Conservation (phyloP, 2,888 invertebrate species). For the Chironomus riparius region DNA sequence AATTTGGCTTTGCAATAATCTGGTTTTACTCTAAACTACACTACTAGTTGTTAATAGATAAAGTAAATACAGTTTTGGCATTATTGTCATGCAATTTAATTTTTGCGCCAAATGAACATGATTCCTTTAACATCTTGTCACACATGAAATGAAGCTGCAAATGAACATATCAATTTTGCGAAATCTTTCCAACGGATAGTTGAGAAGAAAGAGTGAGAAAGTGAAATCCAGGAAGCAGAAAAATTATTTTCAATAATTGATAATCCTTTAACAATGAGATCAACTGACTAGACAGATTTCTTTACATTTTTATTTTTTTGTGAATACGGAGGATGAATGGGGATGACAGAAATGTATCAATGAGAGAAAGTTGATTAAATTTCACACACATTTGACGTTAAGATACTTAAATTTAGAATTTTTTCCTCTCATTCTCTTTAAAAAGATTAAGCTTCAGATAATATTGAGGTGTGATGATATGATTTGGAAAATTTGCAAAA, state of each 20-base stretch:
- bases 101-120: slow-evolving; percentile 25
- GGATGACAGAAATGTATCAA: not conserved
- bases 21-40: not conserved
- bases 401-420: not conserved
- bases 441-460: not conserved
- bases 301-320: not conserved
- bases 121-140: slow-evolving; percentile 8
- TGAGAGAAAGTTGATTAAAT: slow-evolving; percentile 26
- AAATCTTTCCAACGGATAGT: not conserved
- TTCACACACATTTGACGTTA: slow-evolving; percentile 15
- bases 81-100: not conserved
- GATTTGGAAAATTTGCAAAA: slow-evolving; percentile 4
- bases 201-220: not conserved
- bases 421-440: not conserved
- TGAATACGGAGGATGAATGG: not conserved
- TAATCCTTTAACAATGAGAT: slow-evolving; percentile 23
- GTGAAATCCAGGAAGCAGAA: slow-evolving; percentile 5
- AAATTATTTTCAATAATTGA: not conserved
- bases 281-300: not conserved
- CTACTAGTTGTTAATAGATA: slow-evolving; percentile 17
- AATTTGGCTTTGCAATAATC: slow-evolving; percentile 8
- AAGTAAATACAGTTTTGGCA: slow-evolving; percentile 10
- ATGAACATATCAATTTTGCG: slow-evolving; percentile 16
- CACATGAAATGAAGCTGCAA: slow-evolving; percentile 5
- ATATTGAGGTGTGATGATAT: slow-evolving; percentile 17